phyloP scores from a whole-genome alignment of 2,113 vertebrate species.

The Myrmecophaga tridactyla region DNA sequence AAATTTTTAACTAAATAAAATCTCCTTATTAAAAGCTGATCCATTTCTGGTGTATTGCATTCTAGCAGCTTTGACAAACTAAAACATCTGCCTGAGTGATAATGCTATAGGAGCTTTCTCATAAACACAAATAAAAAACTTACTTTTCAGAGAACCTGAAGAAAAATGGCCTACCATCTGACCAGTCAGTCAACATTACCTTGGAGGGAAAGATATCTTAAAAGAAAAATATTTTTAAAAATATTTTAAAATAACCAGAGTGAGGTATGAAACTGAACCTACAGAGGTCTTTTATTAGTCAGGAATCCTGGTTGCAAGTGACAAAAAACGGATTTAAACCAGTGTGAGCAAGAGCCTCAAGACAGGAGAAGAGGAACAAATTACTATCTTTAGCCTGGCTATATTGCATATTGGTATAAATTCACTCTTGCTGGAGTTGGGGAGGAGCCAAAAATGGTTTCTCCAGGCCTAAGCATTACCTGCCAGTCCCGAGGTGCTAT shows the following conservation, averaged over 20 bases:
- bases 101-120: slow-evolving; percentile 30
- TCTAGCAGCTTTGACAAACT: too few species aligned
- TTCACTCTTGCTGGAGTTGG: not conserved
- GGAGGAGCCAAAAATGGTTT: slow-evolving; percentile 25
- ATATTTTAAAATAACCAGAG: not conserved
- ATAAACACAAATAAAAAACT: slow-evolving; percentile 46
- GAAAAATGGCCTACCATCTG: slow-evolving; percentile 14
- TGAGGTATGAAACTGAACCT: not conserved
- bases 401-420: slow-evolving; percentile 8
- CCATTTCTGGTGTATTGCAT: too few species aligned
- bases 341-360: not conserved
- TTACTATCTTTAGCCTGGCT: slow-evolving; percentile 30
- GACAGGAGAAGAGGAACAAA: not conserved
- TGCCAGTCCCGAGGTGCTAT: not conserved
- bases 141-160: slow-evolving; percentile 26
- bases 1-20: too few species aligned
- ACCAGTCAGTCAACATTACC: slow-evolving; percentile 16
- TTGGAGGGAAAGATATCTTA: not conserved
- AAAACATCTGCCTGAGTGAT: slow-evolving; percentile 45
- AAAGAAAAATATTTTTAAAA: not conserved
- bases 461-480: not conserved
- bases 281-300: not conserved
- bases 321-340: slow-evolving; percentile 44
- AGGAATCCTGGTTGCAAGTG: slow-evolving; percentile 1
- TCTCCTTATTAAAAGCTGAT: too few species aligned